These are phyloP conservation scores for Neomonachus schauinslandi DNA, from an alignment of 2,113 vertebrate genomes.

Conservation along the genomic window DNA sequence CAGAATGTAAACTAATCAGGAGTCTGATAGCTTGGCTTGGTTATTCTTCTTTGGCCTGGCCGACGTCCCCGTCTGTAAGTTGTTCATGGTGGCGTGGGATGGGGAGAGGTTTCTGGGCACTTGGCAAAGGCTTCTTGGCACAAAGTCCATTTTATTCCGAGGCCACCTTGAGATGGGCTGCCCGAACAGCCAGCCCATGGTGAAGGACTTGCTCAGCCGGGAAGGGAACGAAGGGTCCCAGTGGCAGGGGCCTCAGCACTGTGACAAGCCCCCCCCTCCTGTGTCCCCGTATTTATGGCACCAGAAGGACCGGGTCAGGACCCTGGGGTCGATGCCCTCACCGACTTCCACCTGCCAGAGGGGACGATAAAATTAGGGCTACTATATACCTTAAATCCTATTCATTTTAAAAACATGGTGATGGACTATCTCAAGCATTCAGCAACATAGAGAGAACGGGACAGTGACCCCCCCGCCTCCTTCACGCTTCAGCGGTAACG, in stretches of 20 bases:
- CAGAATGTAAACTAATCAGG: neutral
- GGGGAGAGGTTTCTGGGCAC: neutral
- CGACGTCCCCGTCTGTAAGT: neutral
- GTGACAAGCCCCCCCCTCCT: neutral
- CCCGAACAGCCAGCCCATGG: neutral
- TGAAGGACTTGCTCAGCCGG: neutral
- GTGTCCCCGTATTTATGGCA: neutral
- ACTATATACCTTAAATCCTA: neutral
- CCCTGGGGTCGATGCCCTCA: neutral
- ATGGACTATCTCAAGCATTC: neutral
- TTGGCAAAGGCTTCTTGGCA: neutral
- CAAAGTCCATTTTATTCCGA: neutral
- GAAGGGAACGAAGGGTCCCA: neutral
- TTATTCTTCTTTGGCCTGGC: neutral
- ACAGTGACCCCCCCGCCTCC: neutral
- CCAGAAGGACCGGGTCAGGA: neutral
- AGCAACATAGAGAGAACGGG: neutral
- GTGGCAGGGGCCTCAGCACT: neutral
- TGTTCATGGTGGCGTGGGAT: fast-evolving
- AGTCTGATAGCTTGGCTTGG: neutral
- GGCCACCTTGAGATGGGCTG: neutral
- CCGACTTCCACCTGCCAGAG: neutral
- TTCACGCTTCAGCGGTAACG: neutral
- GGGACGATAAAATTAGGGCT: neutral
- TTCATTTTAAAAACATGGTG: neutral